These are phyloP conservation scores for Dendropsophus ebraccatus DNA, from an alignment of 2,113 vertebrate species.

Conservation along the genomic window DNA sequence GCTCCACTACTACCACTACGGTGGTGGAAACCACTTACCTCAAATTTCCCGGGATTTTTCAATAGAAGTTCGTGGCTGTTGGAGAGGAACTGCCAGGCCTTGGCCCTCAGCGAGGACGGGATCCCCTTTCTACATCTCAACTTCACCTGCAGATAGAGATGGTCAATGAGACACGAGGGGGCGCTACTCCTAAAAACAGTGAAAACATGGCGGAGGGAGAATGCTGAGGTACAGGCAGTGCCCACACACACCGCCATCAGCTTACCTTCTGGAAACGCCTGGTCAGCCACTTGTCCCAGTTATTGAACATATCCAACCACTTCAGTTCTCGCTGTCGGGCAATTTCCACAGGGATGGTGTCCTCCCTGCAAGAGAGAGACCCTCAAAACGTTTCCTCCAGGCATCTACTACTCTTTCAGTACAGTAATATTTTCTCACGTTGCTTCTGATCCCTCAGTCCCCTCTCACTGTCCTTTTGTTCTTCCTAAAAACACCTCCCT, in stretches of 20 bases:
- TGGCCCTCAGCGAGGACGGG: constrained; percentile 85
- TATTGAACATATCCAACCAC: constrained; percentile 90
- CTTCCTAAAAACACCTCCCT: too few relatives aligned
- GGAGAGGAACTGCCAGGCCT: constrained; percentile 89
- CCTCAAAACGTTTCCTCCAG: too few relatives aligned
- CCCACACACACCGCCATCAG: too few relatives aligned
- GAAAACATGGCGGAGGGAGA: neutral
- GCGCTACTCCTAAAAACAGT: neutral
- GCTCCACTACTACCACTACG: neutral
- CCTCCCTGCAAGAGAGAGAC: constrained; percentile 73
- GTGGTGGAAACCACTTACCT: constrained; percentile 69
- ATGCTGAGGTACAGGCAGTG: too few relatives aligned
- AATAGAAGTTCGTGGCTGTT: constrained; percentile 86
- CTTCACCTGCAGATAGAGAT: constrained; percentile 79
- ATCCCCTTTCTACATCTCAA: constrained; percentile 89
- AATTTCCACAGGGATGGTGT: constrained; percentile 81
- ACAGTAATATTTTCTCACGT: too few relatives aligned
- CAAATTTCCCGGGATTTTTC: constrained; percentile 83
- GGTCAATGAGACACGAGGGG: neutral
- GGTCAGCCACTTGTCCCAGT: constrained; percentile 91
- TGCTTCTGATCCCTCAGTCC: too few relatives aligned
- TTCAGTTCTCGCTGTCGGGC: constrained; percentile 88
- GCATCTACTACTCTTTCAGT: too few relatives aligned
- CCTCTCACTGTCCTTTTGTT: too few relatives aligned
- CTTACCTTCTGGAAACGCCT: constrained; percentile 90